phyloP scores from a whole-genome alignment of 1,140 invertebrate genomes.

The Apis cerana region DNA sequence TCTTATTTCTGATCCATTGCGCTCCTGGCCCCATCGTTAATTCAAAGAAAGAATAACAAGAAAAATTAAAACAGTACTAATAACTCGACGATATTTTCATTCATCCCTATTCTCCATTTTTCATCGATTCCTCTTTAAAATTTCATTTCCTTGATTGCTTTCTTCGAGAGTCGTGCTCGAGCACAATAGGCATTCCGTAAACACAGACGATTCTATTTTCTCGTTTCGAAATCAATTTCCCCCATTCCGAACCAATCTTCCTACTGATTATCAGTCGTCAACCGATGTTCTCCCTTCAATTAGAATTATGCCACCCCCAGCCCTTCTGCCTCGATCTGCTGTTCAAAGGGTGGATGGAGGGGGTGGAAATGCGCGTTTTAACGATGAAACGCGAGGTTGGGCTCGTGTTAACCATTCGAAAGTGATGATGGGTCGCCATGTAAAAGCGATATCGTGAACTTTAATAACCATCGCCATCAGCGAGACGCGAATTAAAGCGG shows the following conservation, averaged over 20 bases:
- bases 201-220: constrained; percentile 4
- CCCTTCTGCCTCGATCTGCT: accelerated
- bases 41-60: no score
- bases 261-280: background rate
- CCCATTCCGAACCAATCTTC: background rate
- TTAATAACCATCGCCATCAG: constrained; percentile 20
- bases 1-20: no score
- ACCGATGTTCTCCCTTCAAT: background rate
- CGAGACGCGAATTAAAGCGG: constrained; percentile 20
- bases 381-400: background rate
- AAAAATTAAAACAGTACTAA: no score
- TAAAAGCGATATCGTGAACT: constrained; percentile 27
- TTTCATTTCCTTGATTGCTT: constrained; percentile 15
- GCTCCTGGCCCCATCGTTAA: no score
- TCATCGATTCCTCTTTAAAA: background rate
- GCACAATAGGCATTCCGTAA: constrained; percentile 20
- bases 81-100: no score
- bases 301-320: background rate
- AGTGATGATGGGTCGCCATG: constrained; percentile 12
- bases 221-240: constrained; percentile 6
- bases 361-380: background rate
- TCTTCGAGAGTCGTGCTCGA: background rate
- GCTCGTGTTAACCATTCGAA: constrained; percentile 11
- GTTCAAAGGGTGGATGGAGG: background rate
- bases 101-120: constrained; percentile 5